Conservation (phyloP, 2,888 invertebrate genomes). For the Acrobasis suavella region DNA sequence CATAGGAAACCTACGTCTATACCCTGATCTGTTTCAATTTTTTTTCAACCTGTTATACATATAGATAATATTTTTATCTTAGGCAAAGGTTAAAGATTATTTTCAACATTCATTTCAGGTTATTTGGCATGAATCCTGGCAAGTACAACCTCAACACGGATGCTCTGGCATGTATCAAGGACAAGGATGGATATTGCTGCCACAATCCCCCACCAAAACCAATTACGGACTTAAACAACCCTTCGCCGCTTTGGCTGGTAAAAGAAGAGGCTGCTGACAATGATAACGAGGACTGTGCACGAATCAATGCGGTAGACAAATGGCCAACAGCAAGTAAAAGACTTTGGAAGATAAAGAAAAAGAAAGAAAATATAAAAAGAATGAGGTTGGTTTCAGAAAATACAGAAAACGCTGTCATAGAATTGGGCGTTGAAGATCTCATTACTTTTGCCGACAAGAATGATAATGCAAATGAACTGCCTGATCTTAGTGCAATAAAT, state of each 20-base stretch:
- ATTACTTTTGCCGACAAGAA: constrained; percentile 34
- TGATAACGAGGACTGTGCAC: constrained; percentile 60
- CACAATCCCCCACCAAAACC: constrained; percentile 54
- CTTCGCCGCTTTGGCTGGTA: constrained; percentile 39
- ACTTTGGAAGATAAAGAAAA: constrained; percentile 58
- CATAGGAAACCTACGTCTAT: too few relatives aligned
- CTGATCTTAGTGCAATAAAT: constrained; percentile 28
- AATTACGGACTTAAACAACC: constrained; percentile 29
- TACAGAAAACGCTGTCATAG: constrained; percentile 46
- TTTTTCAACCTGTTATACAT: too few relatives aligned
- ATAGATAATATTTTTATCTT: too few relatives aligned
- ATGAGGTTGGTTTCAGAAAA: constrained; percentile 55
- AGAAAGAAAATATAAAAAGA: constrained; percentile 55
- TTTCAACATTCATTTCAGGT: constrained; percentile 45
- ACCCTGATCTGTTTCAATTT: too few relatives aligned
- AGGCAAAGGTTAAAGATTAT: too few relatives aligned
- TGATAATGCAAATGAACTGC: constrained; percentile 30
- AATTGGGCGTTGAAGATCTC: constrained; percentile 56
- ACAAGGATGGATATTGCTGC: constrained; percentile 63
- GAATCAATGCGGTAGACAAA: constrained; percentile 62
- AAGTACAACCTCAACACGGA: constrained; percentile 67
- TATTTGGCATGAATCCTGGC: constrained; percentile 68
- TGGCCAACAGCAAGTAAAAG: constrained; percentile 64
- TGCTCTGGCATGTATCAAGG: constrained; percentile 66
- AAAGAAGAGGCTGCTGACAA: constrained; percentile 46